A percentile compares a stretch with the other conserved stretches of the same genome.
phyloP scores from a whole-genome alignment of 2,888 invertebrate genomes.

The Noctuana brunneofusca region DNA sequence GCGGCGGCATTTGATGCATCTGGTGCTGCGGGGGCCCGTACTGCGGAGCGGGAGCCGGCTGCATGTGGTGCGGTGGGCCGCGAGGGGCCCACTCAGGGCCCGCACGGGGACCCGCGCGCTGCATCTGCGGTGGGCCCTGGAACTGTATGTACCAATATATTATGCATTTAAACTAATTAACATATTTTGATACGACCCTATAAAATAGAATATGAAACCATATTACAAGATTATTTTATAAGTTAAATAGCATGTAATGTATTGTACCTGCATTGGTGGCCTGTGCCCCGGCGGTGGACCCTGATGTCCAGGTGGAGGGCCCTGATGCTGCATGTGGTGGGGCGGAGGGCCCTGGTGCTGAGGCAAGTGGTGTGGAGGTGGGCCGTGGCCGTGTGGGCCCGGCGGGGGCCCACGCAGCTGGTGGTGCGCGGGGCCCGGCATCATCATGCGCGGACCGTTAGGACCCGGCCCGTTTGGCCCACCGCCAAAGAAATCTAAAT shows the following conservation, averaged over 20 bases:
- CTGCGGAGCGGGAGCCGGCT: conserved; percentile 69
- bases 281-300: conserved; percentile 79
- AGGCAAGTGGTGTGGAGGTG: conserved; percentile 70
- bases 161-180: not conserved
- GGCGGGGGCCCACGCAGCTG: conserved; percentile 74
- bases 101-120: conserved; percentile 62
- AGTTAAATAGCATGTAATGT: no score
- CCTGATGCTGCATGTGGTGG: conserved; percentile 79
- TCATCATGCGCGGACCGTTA: conserved; percentile 73
- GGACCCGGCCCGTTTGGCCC: conserved; percentile 77
- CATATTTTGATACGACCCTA: no score
- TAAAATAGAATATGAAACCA: no score
- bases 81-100: conserved; percentile 73
- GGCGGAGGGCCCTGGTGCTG: conserved; percentile 75
- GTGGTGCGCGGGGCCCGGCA: conserved; percentile 65
- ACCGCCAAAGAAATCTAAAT: conserved; percentile 73
- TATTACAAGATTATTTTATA: no score
- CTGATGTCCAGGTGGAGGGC: conserved; percentile 80
- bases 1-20: conserved; percentile 75
- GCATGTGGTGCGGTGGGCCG: conserved; percentile 68
- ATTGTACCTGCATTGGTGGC: conserved; percentile 82
- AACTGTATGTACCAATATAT: conserved; percentile 50
- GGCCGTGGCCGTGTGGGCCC: conserved; percentile 58
- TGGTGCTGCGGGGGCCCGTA: conserved; percentile 77
- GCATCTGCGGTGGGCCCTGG: conserved; percentile 64